Evolutionary conservation across 2,888 invertebrate species (phyloP), one percentile per base, ranked within the genome.

Genomic region (Caradrina clavipalpis): DNA sequence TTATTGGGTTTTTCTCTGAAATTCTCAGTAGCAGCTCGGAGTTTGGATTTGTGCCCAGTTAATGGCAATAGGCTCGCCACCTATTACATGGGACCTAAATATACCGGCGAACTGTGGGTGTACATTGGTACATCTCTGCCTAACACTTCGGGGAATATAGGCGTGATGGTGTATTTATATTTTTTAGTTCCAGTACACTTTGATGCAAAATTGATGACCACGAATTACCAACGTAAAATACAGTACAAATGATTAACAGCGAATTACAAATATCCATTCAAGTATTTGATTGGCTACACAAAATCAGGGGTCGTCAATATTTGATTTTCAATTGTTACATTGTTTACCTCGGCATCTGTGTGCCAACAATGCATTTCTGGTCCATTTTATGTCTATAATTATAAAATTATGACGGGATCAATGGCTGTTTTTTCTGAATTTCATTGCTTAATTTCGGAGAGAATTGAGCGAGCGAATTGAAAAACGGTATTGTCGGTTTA

Each of bases 241-340:
- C 50, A 57, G 64, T 71, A 63, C 59, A 75, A 79, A 84, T 66
- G 58, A 76, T 83, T 81, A 81, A 81, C 72, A 62, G 65, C 61
- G 35, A 62, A 78, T 77, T 78, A 58, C 77, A 80, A 80, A 83
- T 81, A 71, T 56, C 69, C 64, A 73, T 81, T 82, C 68, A 77
- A 76, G 70, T 72, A 83, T 84, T 89, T 87, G 77, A 85, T 85
- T 83, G 75, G 69, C 71, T 72, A 64, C 63, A 69, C 71, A 77
- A 83, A 85, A 86, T 86, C 66, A 72, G 54, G 45, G 72, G 81
- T 76, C 75, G 80, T 87, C 84, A 87, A 87, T 87, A 86, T 88
- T 88, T 87, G 86, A 88, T 88, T 85, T 88, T 86, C 86, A 87
- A 83, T 86, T 84, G 82, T 70, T 80, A 72, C 78, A 78, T 77